These are phyloP conservation scores for Biston betularia DNA, from an alignment of 2,888 invertebrate species.

Conservation along the genomic window DNA sequence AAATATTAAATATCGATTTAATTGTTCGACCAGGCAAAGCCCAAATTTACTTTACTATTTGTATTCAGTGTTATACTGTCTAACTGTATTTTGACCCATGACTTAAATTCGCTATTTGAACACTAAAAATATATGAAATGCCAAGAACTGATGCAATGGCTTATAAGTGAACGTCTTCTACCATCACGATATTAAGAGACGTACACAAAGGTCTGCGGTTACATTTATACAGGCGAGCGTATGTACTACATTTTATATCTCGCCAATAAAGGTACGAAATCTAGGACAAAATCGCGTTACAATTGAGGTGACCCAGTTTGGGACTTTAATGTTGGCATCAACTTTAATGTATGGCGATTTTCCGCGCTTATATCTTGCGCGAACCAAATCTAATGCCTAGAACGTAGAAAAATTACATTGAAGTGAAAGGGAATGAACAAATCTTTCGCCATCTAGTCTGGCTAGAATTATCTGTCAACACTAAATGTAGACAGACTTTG, in stretches of 20 bases:
- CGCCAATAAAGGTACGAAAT: constrained; percentile 31
- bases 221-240: not conserved
- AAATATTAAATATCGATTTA: not conserved
- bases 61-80: too few relatives aligned
- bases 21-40: too few relatives aligned
- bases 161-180: not conserved
- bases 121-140: too few relatives aligned
- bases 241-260: constrained; percentile 2
- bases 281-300: constrained; percentile 15
- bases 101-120: too few relatives aligned
- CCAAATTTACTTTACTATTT: too few relatives aligned
- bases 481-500: constrained; percentile 19
- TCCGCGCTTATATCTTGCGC: constrained; percentile 54
- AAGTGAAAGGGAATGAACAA: constrained; percentile 49
- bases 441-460: constrained; percentile 35
- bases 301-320: constrained; percentile 17
- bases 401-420: constrained; percentile 51
- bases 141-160: too few relatives aligned
- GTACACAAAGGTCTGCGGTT: not conserved
- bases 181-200: not conserved
- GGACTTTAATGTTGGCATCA: constrained; percentile 19
- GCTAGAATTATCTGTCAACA: constrained; percentile 29
- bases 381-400: constrained; percentile 57
- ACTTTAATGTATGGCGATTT: constrained; percentile 48
- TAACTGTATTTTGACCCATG: too few relatives aligned